Percentiles rank a stretch among this genome's conserved stretches.
These are phyloP conservation scores for Limnephilus rhombicus DNA, from an alignment of 2,888 invertebrate species.

Conservation along the genomic window DNA sequence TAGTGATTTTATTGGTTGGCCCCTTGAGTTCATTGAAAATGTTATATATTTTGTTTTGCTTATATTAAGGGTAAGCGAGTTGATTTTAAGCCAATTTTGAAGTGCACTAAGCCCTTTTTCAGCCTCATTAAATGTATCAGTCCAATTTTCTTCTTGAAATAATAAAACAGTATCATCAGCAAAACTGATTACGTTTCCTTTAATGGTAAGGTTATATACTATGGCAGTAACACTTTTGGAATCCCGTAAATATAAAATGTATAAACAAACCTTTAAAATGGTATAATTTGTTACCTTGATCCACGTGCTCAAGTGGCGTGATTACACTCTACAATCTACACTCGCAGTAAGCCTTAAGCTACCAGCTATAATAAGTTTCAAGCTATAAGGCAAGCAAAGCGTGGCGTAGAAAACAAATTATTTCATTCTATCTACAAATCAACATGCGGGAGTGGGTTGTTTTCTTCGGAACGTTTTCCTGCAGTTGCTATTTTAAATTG, in stretches of 20 bases:
- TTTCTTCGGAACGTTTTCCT: neutral
- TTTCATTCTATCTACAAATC: neutral
- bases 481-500: neutral
- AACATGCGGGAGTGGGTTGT: neutral
- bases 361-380: neutral
- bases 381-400: neutral
- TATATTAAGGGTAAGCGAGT: too few species aligned
- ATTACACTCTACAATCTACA: neutral
- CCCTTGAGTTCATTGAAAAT: too few species aligned
- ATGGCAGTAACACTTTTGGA: too few species aligned
- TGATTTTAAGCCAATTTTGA: too few species aligned
- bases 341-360: neutral
- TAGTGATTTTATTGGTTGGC: too few species aligned
- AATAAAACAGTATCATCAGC: too few species aligned
- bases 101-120: too few species aligned
- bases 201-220: too few species aligned
- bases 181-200: too few species aligned
- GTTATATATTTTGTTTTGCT: too few species aligned
- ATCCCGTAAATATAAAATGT: neutral
- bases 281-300: neutral
- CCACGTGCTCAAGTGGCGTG: constrained; percentile 1
- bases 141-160: too few species aligned
- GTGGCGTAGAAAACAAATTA: constrained; percentile 1
- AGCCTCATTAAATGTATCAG: too few species aligned
- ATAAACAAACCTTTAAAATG: neutral